These are phyloP conservation scores for Hirtodrosophila confusa DNA, from an alignment of 2,888 invertebrate species.

Conservation along the genomic window DNA sequence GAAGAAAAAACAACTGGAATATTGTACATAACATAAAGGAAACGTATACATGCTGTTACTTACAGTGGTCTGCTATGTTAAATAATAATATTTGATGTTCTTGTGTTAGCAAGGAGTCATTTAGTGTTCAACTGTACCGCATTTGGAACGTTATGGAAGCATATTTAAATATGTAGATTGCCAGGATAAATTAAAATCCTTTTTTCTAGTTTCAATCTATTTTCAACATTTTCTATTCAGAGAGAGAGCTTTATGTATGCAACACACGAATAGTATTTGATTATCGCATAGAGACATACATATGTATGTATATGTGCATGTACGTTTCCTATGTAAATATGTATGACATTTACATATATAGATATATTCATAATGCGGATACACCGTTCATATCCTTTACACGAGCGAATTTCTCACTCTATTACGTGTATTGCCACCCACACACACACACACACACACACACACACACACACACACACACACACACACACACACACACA, in stretches of 20 bases:
- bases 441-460: slow-evolving; percentile 15
- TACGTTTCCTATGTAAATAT: slow-evolving; percentile 27
- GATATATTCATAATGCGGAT: slow-evolving; percentile 76
- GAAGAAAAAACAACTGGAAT: no score
- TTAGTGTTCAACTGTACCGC: background rate
- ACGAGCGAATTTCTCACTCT: slow-evolving; percentile 68
- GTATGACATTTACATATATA: slow-evolving; percentile 20
- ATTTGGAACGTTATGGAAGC: no score
- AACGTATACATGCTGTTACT: no score
- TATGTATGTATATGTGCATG: slow-evolving; percentile 7
- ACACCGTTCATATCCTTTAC: slow-evolving; percentile 71
- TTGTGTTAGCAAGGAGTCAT: no score
- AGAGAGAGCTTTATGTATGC: slow-evolving; percentile 10
- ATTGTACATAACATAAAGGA: no score
- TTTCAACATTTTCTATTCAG: slow-evolving; percentile 18
- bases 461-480: slow-evolving; percentile 18
- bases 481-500: slow-evolving; percentile 19
- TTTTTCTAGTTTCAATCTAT: slow-evolving; percentile 18
- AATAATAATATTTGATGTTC: no score
- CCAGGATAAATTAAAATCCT: background rate
- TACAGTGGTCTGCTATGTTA: no score
- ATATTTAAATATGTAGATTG: slow-evolving; percentile 10
- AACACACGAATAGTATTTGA: slow-evolving; percentile 25
- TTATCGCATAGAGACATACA: slow-evolving; percentile 32
- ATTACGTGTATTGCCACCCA: slow-evolving; percentile 53